Evolutionary conservation across 2,888 invertebrate species (phyloP).

Genomic region (Harpagoxenus sublaevis): DNA sequence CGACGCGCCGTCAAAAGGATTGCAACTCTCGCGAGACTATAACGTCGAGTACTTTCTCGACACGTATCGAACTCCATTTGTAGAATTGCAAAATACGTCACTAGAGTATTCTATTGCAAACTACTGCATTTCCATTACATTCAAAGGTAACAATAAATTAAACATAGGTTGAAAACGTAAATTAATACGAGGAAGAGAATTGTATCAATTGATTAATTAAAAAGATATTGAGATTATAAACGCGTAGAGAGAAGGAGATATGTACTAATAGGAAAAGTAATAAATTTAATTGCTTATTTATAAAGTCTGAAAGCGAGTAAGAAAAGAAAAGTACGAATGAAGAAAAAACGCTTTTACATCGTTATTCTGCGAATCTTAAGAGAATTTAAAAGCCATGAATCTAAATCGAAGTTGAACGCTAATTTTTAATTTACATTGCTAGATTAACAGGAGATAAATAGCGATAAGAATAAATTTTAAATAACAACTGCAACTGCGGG

Average conservation of each 20-base stretch:
- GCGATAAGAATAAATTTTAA: neutral
- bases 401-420: neutral
- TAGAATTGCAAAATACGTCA: neutral
- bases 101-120: neutral
- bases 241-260: neutral
- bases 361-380: neutral
- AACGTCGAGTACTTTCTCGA: slow-evolving; percentile 24
- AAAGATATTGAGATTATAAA: neutral
- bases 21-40: slow-evolving; percentile 19
- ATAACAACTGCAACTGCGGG: neutral
- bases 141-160: neutral
- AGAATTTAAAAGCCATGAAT: neutral
- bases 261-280: neutral
- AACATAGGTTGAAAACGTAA: neutral
- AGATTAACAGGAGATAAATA: neutral
- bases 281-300: neutral
- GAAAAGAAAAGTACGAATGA: neutral
- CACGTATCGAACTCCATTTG: neutral
- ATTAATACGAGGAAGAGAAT: neutral
- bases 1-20: slow-evolving; percentile 6
- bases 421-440: neutral
- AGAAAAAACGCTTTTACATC: neutral
- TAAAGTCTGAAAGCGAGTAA: neutral
- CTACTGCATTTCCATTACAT: neutral
- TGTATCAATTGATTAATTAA: slow-evolving; percentile 1